phyloP scores from a whole-genome alignment of 2,113 vertebrate species.

The Percopsis transmontana region DNA sequence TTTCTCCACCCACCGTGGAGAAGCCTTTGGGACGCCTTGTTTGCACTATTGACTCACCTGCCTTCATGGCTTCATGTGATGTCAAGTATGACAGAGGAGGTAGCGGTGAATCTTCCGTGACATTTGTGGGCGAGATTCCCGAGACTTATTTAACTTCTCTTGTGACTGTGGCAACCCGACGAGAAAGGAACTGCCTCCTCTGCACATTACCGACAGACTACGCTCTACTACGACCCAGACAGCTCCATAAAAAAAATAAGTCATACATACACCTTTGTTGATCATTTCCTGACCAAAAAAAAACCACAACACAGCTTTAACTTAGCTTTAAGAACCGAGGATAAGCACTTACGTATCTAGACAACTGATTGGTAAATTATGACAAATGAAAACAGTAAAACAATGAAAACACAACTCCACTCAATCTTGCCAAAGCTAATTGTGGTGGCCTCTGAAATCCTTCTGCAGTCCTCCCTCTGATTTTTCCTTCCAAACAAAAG shows the following conservation, averaged over 20 bases:
- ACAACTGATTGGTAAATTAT: not conserved
- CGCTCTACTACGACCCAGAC: not conserved
- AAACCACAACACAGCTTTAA: not conserved
- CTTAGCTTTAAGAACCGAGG: not conserved
- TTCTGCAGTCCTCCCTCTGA: slow-evolving; percentile 17
- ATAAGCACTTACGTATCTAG: not conserved
- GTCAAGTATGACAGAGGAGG: slow-evolving; percentile 27
- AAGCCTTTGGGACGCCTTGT: slow-evolving; percentile 7
- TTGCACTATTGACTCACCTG: slow-evolving; percentile 10
- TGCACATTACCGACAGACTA: slow-evolving; percentile 4
- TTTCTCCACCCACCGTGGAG: slow-evolving; percentile 13
- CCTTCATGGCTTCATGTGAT: not conserved
- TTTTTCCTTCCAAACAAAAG: slow-evolving; percentile 36
- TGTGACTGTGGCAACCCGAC: slow-evolving; percentile 4
- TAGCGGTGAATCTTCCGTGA: slow-evolving; percentile 28
- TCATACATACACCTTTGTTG: not conserved
- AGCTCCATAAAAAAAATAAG: not conserved
- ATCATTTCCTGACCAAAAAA: too few relatives aligned
- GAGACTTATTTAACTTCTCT: slow-evolving; percentile 16
- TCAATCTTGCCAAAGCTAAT: slow-evolving; percentile 25
- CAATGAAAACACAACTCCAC: not conserved
- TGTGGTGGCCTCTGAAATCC: slow-evolving; percentile 46
- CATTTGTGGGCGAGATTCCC: slow-evolving; percentile 19
- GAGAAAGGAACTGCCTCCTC: not conserved
- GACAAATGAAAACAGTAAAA: slow-evolving; percentile 20